A percentile compares a stretch with the other conserved stretches of the same genome.
Conservation (phyloP, 2,797 vertebrate species). For the Poecile montanus region DNA sequence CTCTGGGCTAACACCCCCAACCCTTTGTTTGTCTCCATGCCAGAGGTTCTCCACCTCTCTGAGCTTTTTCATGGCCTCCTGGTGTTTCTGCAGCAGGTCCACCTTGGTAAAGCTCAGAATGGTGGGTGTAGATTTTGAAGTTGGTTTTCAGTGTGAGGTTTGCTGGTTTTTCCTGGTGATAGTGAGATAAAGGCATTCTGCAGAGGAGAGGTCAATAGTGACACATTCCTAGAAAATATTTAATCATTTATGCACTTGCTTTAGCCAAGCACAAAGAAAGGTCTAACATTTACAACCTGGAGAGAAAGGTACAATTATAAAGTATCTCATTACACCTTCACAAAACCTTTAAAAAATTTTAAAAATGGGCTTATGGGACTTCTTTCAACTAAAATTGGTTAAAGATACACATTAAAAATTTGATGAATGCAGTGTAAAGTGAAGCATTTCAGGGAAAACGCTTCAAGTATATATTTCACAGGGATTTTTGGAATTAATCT, state of each 20-base stretch:
- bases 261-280: background rate
- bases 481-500: background rate
- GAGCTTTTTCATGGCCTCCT: background rate
- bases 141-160: background rate
- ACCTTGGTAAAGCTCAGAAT: background rate
- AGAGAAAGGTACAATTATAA: background rate
- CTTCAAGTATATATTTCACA: background rate
- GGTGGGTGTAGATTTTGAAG: background rate
- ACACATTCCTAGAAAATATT: background rate
- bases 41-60: background rate
- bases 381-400: background rate
- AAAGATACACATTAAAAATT: background rate
- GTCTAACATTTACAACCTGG: background rate
- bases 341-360: background rate
- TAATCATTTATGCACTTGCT: background rate
- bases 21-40: background rate
- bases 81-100: background rate
- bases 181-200: background rate
- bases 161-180: background rate
- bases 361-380: background rate
- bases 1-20: fast-evolving
- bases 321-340: background rate
- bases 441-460: background rate
- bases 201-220: background rate
- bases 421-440: background rate